Percentiles rank a stretch among this genome's conserved stretches.
Conservation (phyloP, 2,888 invertebrate genomes). For the Tholera decimalis region DNA sequence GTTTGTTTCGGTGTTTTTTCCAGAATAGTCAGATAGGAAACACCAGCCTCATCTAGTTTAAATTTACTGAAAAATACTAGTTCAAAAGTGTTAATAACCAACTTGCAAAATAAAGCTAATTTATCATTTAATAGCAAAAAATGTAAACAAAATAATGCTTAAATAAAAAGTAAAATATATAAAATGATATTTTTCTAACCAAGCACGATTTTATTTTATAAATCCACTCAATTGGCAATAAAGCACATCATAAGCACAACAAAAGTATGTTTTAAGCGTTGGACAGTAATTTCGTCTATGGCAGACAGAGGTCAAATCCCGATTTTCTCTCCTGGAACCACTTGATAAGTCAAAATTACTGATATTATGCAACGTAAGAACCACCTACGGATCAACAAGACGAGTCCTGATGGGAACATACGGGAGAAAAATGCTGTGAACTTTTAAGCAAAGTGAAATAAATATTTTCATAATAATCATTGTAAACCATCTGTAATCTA, state of each 20-base stretch:
- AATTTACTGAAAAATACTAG: too few species aligned
- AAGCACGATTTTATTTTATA: neutral
- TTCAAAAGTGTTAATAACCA: too few species aligned
- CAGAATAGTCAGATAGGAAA: too few species aligned
- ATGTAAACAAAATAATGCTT: neutral
- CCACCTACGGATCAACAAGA: constrained; percentile 74
- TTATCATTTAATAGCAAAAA: too few species aligned
- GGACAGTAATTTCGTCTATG: constrained; percentile 74
- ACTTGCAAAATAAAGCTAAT: too few species aligned
- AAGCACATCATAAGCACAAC: constrained; percentile 41
- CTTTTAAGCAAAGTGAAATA: neutral
- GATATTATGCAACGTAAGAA: constrained; percentile 79
- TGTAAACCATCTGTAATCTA: too few species aligned
- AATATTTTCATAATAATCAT: neutral
- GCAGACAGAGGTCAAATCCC: constrained; percentile 69
- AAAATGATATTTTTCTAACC: neutral
- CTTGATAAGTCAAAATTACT: constrained; percentile 83
- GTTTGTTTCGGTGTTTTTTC: too few species aligned
- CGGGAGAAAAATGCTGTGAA: constrained; percentile 13
- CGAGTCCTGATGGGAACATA: constrained; percentile 59
- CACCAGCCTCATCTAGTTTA: too few species aligned
- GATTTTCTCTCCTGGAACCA: constrained; percentile 77
- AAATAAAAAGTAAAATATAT: neutral
- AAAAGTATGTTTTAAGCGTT: constrained; percentile 47
- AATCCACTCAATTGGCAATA: constrained; percentile 26